Percentiles rank a stretch among this genome's conserved stretches.
These are phyloP conservation scores for Rhagoletis pomonella DNA, from an alignment of 1,140 invertebrate species.

Conservation along the genomic window DNA sequence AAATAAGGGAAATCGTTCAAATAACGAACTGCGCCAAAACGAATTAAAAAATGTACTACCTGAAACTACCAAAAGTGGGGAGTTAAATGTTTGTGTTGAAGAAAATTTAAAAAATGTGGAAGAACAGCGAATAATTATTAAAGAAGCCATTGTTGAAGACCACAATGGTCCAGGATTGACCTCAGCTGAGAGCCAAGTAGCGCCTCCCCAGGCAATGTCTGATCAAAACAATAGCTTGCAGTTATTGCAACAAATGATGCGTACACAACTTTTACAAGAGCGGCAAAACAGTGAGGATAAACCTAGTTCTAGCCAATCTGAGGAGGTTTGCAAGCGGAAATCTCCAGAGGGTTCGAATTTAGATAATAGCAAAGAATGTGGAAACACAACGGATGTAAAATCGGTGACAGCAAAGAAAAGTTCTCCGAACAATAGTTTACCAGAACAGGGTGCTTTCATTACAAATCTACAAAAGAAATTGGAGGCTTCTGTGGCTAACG, in stretches of 20 bases:
- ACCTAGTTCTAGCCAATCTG: neutral
- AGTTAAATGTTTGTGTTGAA: neutral
- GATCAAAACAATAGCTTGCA: neutral
- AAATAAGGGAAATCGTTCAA: conserved; percentile 67
- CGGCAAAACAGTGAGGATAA: neutral
- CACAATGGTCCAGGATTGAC: neutral
- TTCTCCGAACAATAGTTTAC: conserved; percentile 22
- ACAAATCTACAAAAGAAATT: conserved; percentile 56
- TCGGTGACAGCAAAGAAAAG: neutral
- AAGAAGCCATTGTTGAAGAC: neutral
- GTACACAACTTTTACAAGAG: conserved; percentile 30
- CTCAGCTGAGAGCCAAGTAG: neutral
- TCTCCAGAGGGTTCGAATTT: neutral
- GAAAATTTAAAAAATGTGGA: neutral
- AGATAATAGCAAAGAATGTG: neutral
- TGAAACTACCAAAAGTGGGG: neutral
- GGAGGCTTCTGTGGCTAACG: conserved; percentile 51
- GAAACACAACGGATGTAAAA: neutral
- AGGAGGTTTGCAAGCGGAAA: neutral
- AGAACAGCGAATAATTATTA: neutral
- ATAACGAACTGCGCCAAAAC: neutral
- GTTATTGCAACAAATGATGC: conserved; percentile 48
- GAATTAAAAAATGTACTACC: neutral
- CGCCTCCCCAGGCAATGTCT: neutral
- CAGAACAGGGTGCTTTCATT: conserved; percentile 55